Base-by-base conservation (phyloP, 2,113 vertebrate genomes). In the Orthonyx spaldingii region DNA sequence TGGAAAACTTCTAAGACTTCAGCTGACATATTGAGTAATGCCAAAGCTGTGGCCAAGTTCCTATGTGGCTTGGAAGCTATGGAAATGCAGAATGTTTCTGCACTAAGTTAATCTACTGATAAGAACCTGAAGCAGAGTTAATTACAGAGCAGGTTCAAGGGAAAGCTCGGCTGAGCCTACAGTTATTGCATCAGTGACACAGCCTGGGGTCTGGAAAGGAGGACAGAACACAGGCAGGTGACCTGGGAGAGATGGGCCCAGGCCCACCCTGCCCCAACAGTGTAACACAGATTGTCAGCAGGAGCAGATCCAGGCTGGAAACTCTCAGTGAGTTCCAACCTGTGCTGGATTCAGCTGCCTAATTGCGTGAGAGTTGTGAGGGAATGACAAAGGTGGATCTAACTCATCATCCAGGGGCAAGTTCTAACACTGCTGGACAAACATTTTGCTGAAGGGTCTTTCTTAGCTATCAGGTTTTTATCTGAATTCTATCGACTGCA, bases 371-470 rank as follows among this genome's bases (percentile, higher is more conserved):
- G 93, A 93, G 89, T 11, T 87, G 79, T 13, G 81, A 76, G 80
- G 77, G 90, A 91, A 50, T n/a, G 72, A 37, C 77, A 76, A 72
- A 95, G 66, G 76, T 92, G 84, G 72, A 87, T 91, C 70, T n/a
- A 60, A 68, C 42, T 91, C 78, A 88, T 93, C 65, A 94, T 94
- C 69, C 86, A 93, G 65, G 60, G 93, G 72, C 96, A 97, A 94
- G 94, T 96, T 94, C 91, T 72, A 90, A 97, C 94, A 93, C 41
- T 75, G 84, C 68, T 5, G 65, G 93, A 96, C 94, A 96, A 96
- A 95, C 60, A 74, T 94, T 94, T 96, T 95, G 94, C 94, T 96
- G 94, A 94, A 96, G 93, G 95, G 96, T 94, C 93, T 94, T 95
- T 93, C 87, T 23, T 33, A 93, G 83, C 76, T 82, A 94, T 84